Base-by-base conservation (phyloP, 1,140 invertebrate genomes). In the Conus betulinus region DNA sequence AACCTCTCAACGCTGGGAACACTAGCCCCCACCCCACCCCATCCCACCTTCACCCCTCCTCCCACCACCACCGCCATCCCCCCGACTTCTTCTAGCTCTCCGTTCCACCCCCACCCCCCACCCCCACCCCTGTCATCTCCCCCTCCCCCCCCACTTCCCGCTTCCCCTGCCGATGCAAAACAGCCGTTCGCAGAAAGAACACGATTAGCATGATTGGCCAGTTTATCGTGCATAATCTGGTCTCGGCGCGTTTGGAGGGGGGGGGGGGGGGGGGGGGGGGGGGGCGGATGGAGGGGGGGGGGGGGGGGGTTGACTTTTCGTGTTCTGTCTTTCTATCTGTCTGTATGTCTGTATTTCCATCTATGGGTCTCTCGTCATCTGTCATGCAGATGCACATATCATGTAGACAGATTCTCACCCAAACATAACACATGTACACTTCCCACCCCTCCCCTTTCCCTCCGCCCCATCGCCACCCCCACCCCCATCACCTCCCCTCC, bases 221-320 rank as follows among this genome's bases (percentile, higher is more conserved):
- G 79, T 81, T 81, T 81, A 81, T 53, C 78, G 39, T 81, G 78
- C 39, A 81, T 81, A 81, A 81, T 81, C 55, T 60, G 57, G 57
- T 60, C 57, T 60, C 57, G 8, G 57, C 15, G 57, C 15, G 1
- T 60, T 0, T 1, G 4, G 39, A 3, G 39, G 39, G 39, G 39
- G 39, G 39, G 39, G 39, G 39, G 39, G 39, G 39, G 39, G 39
- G 39, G 39, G 39, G 39, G 39, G 39, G 39, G 39, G 39, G 39
- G 39, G 39, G 39, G 39, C 0, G 39, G 39, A 3, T 39, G 3
- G 39, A 0, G 39, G 39, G 39, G 39, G 39, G 39, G 39, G 39
- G 39, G 39, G 39, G 39, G 39, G 39, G 39, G 39, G 3, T 39
- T 39, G 39, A 39, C 39, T 39, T 3, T 25, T 74, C 67, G 3